These are phyloP conservation scores for Hydropsyche tenuis DNA, from an alignment of 1,140 invertebrate genomes.

Conservation along the genomic window DNA sequence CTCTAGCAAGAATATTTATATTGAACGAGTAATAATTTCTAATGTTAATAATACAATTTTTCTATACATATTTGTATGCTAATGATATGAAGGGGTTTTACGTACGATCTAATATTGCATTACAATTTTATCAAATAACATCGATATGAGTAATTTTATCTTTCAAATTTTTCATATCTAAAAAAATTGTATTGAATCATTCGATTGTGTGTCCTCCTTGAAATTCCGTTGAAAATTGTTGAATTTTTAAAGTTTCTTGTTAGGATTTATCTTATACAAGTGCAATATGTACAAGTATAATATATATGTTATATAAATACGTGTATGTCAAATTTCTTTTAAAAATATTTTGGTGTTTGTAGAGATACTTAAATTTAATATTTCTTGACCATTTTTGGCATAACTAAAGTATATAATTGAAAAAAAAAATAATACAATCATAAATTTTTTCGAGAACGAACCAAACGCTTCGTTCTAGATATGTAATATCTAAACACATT, in stretches of 20 bases:
- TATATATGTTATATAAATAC: neutral
- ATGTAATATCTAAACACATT: neutral
- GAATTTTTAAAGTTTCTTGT: neutral
- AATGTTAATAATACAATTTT: too few relatives aligned
- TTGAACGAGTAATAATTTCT: too few relatives aligned
- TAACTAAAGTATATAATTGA: slow-evolving; percentile 6
- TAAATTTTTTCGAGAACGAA: neutral
- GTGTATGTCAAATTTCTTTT: slow-evolving; percentile 16
- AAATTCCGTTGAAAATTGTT: neutral
- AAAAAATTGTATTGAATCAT: slow-evolving; percentile 7
- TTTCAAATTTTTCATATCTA: too few relatives aligned
- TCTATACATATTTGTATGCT: neutral
- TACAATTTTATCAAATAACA: too few relatives aligned
- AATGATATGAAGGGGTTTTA: too few relatives aligned
- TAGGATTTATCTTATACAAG: neutral
- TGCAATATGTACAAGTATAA: slow-evolving; percentile 12
- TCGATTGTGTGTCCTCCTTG: too few relatives aligned
- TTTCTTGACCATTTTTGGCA: slow-evolving; percentile 21
- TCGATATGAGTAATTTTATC: too few relatives aligned
- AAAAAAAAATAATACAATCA: slow-evolving; percentile 24
- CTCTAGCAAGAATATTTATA: too few relatives aligned
- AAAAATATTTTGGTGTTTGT: slow-evolving; percentile 19
- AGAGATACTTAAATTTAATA: slow-evolving; percentile 19
- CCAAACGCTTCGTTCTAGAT: neutral
- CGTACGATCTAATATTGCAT: too few relatives aligned